Percentiles rank a stretch among this genome's conserved stretches.
Conservation (phyloP, 2,888 invertebrate species). For the Diaprepes abbreviatus region DNA sequence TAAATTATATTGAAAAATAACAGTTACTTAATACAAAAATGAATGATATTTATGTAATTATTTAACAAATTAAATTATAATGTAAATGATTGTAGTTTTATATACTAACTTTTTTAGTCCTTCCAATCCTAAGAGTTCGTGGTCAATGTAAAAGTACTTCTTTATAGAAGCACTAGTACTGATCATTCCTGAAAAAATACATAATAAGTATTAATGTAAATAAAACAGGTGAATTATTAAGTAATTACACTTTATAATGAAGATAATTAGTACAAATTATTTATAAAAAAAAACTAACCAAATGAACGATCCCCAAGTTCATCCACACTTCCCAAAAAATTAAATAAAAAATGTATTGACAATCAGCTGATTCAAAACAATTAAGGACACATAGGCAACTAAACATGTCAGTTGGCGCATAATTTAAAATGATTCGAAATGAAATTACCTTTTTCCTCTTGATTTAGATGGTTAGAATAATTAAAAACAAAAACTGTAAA, state of each 20-base stretch:
- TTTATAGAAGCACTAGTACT: constrained; percentile 36
- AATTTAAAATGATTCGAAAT: background rate
- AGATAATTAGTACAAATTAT: too few relatives aligned
- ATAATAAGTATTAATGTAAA: background rate
- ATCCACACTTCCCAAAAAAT: background rate
- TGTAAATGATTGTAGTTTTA: too few relatives aligned
- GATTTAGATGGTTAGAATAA: too few relatives aligned
- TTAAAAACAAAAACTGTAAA: too few relatives aligned
- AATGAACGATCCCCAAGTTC: background rate
- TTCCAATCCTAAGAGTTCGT: constrained; percentile 27
- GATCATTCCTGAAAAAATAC: constrained; percentile 38
- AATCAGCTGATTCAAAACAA: constrained; percentile 6
- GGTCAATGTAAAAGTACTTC: constrained; percentile 26
- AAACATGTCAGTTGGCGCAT: background rate
- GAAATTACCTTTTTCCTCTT: too few relatives aligned
- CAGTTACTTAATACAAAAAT: background rate
- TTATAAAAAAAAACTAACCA: constrained; percentile 1
- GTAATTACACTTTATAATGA: too few relatives aligned
- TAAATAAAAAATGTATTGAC: constrained; percentile 10
- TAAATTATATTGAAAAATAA: constrained; percentile 41
- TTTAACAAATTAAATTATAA: too few relatives aligned
- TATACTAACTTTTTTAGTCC: constrained; percentile 33
- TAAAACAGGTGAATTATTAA: too few relatives aligned
- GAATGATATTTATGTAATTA: too few relatives aligned
- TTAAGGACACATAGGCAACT: background rate